phyloP scores from a whole-genome alignment of 2,113 vertebrate genomes.

The Leiothrix lutea region DNA sequence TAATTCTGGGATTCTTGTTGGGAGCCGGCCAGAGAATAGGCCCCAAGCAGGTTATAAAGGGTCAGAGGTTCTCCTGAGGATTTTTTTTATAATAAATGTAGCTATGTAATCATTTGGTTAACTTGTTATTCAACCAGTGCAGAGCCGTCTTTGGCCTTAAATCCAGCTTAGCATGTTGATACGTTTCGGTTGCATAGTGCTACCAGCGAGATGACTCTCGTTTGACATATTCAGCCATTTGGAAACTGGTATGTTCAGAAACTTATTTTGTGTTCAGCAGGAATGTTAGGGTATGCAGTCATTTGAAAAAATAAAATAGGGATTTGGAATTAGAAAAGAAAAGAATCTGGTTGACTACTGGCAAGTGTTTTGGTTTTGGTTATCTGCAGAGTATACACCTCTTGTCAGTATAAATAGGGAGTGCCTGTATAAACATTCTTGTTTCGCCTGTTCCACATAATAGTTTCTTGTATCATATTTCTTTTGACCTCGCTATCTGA shows the following conservation, averaged over 20 bases:
- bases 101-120: not conserved
- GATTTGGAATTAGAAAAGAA: conserved; percentile 7
- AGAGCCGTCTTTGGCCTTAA: conserved; percentile 38
- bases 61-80: not conserved
- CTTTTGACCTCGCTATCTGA: conserved; percentile 98
- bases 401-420: conserved; percentile 85
- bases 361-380: conserved; percentile 68
- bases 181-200: not conserved
- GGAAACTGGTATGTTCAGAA: conserved; percentile 44
- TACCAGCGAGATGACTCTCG: not conserved
- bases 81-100: not conserved
- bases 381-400: conserved; percentile 76
- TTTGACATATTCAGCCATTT: conserved; percentile 65
- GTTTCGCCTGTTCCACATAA: conserved; percentile 91
- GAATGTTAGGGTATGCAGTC: conserved; percentile 24
- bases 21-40: not conserved
- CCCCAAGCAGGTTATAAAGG: not conserved
- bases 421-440: conserved; percentile 98
- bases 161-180: conserved; percentile 49
- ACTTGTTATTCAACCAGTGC: conserved; percentile 28
- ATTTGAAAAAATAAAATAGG: conserved; percentile 9
- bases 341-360: conserved; percentile 63
- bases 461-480: conserved; percentile 93
- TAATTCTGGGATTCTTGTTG: not conserved
- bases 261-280: not conserved